Evolutionary conservation across 1,140 invertebrate genomes (phyloP), one percentile per base, ranked within the genome.

Genomic region (Papilio machaon): DNA sequence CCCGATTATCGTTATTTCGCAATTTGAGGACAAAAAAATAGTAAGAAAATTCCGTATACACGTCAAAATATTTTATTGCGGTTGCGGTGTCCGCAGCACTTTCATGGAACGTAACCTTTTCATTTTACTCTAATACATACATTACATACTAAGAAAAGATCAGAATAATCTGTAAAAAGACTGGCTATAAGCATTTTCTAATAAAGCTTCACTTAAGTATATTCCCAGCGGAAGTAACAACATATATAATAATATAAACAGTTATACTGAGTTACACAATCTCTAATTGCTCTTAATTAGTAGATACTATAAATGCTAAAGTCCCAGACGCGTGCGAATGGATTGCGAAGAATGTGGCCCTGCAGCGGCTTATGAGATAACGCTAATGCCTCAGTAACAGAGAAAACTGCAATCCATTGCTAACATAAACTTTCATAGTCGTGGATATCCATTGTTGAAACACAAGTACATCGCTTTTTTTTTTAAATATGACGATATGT

Each of bases 221-320:
- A 43, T 43, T 43, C 38, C 38, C 38, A 7, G 4, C 7, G 38
- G 4, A 43, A 43, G 47, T 49, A 58, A 17, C 1, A 58, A 58
- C 2, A 6, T 8, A n/a, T 58, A 2, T 52, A 52, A 52, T 5
- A 5, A 58, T 58, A 86, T 82, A 83, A 85, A 86, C 86, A 82
- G 84, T 83, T 85, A 86, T 81, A 70, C 75, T 46, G 52, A 60
- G 81, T 87, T 87, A 82, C 83, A 81, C 82, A 83, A 85, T 83
- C 74, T 80, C 79, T 82, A 85, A 85, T 86, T 84, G 60, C 78
- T 70, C 13, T 60, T 81, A 82, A 87, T 87, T 87, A 85, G n/a
- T 58, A 19, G 54, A 83, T 85, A 83, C 82, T 82, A 83, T 85
- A 85, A 54, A 78, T 52, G 67, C 30, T 80, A 82, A 52, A 58